Base-by-base conservation (phyloP, 1,140 invertebrate species). In the Scaptodrosophila lebanonensis region DNA sequence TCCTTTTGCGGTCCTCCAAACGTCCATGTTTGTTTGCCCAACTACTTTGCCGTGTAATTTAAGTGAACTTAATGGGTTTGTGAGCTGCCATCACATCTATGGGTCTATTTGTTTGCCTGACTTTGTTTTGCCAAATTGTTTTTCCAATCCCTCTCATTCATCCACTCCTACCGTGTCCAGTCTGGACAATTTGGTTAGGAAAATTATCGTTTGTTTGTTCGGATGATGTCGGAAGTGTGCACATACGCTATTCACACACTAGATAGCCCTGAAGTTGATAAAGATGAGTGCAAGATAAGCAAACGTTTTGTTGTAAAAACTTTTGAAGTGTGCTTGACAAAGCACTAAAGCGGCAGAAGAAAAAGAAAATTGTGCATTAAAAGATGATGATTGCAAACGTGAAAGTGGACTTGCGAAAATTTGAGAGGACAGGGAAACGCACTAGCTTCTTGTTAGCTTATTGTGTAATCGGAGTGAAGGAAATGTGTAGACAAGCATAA, bases 171-270 rank as follows among this genome's bases (percentile, higher is more conserved):
- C n/a, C 65, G 6, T 25, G 20, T 54, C 32, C 50, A 59, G 38
- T 52, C 30, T 25, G 72, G 67, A 72, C 72, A 73, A 77, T 79
- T 77, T 77, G 68, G 68, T 77, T 72, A 72, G 43, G 69, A 77
- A 79, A 77, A 77, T 79, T 73, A 77, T 77, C 53, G 73, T 67
- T 49, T 66, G 63, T 54, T 76, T 65, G 73, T 68, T 70, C 22
- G 25, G 30, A 25, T n/a, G n/a, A n/a, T 39, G 25, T 38, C 12
- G 16, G 48, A 40, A 72, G 71, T 51, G 49, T 63, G 30, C 33
- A 48, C 58, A 53, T 39, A 49, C 29, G 42, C 49, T 56, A 52
- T 29, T 33, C 15, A 16, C 40, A 12, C 42, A 18, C 25, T 12
- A 13, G 17, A n/a, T 39, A 17, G 6, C 43, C 29, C 29, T 48